Conservation (phyloP, 2,113 vertebrate genomes). For the Corapipo altera region DNA sequence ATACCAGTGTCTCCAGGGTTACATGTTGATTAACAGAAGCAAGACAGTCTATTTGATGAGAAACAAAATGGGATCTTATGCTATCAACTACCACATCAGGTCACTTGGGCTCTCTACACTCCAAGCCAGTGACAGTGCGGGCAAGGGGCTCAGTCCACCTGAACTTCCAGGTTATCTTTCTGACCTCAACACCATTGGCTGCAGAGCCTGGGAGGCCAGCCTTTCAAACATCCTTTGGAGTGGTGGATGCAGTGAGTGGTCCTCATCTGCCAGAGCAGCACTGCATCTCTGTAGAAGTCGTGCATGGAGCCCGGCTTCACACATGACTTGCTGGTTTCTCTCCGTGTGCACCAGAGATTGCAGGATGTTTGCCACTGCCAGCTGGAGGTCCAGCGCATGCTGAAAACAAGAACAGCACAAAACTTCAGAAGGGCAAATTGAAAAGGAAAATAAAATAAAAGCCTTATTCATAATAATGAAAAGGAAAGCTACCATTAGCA, state of each 20-base stretch:
- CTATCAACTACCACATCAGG: background rate
- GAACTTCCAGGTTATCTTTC: background rate
- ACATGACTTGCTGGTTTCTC: slow-evolving; percentile 95
- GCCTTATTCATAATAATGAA: background rate
- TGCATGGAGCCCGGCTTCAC: slow-evolving; percentile 90
- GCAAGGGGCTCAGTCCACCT: background rate
- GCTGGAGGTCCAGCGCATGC: slow-evolving; percentile 94
- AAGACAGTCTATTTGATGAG: background rate
- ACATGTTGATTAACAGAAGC: background rate
- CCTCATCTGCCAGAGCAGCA: slow-evolving; percentile 90
- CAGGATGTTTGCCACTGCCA: slow-evolving; percentile 92
- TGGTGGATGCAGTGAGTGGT: slow-evolving; percentile 91
- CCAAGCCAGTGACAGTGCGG: background rate
- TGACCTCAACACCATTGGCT: slow-evolving; percentile 94
- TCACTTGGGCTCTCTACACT: background rate
- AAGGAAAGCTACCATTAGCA: background rate
- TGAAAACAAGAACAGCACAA: slow-evolving; percentile 39
- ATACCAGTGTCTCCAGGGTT: background rate
- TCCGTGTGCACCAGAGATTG: slow-evolving; percentile 93
- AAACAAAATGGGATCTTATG: background rate
- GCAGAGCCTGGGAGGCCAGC: slow-evolving; percentile 93
- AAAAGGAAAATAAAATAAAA: background rate
- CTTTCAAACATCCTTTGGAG: slow-evolving; percentile 98
- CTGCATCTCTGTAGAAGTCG: slow-evolving; percentile 91
- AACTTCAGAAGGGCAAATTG: background rate